Evolutionary conservation across 2,888 invertebrate species (phyloP).

Genomic region (Ennomos quercinarius): DNA sequence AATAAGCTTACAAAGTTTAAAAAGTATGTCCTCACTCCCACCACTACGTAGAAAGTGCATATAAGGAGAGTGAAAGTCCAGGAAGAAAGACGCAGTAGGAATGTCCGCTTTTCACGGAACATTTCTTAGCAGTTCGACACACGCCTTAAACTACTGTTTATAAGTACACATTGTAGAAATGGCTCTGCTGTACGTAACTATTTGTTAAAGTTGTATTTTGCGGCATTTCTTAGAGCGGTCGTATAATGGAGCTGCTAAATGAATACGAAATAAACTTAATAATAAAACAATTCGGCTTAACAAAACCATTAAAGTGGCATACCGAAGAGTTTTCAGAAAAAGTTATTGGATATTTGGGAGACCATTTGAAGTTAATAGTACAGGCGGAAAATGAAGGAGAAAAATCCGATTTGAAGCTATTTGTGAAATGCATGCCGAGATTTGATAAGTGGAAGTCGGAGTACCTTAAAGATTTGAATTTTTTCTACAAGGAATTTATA

Average conservation of each 20-base stretch:
- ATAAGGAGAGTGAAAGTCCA: no score
- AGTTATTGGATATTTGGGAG: slow-evolving; percentile 70
- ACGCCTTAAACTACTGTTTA: no score
- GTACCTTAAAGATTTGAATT: slow-evolving; percentile 60
- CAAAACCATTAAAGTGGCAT: slow-evolving; percentile 53
- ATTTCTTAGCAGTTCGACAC: no score
- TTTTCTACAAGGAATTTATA: slow-evolving; percentile 69
- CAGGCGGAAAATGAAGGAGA: slow-evolving; percentile 46
- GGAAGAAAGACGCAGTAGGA: no score
- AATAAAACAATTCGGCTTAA: slow-evolving; percentile 49
- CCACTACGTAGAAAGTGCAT: no score
- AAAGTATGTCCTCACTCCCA: no score
- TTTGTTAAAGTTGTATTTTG: no score
- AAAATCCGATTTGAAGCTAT: slow-evolving; percentile 67
- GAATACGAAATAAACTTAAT: slow-evolving; percentile 58
- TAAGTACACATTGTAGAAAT: no score
- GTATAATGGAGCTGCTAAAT: slow-evolving; percentile 58
- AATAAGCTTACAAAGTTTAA: no score
- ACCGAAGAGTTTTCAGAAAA: slow-evolving; percentile 60
- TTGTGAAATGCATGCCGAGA: slow-evolving; percentile 86
- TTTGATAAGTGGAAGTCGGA: slow-evolving; percentile 76
- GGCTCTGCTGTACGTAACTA: no score
- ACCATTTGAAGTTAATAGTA: slow-evolving; percentile 65
- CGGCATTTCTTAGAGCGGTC: neutral
- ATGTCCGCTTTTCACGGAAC: no score